Conservation (phyloP, 2,113 vertebrate species). For the Tupaia chinensis region DNA sequence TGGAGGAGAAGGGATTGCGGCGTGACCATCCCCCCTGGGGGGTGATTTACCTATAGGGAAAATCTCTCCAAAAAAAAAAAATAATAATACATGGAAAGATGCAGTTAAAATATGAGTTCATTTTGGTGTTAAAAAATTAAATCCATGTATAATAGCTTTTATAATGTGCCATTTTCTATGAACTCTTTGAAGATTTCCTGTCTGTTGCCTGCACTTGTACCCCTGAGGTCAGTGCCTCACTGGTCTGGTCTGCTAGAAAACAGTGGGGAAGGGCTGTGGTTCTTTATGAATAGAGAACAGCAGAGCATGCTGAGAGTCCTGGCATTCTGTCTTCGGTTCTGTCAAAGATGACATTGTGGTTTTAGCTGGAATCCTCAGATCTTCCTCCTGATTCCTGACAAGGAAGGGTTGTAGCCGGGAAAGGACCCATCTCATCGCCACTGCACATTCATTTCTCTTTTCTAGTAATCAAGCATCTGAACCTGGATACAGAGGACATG, state of each 20-base stretch:
- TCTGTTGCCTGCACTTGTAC: neutral
- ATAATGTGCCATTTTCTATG: too few relatives aligned
- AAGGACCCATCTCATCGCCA: neutral
- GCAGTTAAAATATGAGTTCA: too few relatives aligned
- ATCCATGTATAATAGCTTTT: too few relatives aligned
- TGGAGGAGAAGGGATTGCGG: too few relatives aligned
- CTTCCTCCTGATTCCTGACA: neutral
- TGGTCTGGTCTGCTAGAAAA: neutral
- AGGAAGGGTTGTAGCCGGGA: neutral
- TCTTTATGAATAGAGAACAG: neutral
- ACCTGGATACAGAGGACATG: neutral
- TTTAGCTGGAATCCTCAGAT: neutral
- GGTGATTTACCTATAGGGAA: too few relatives aligned
- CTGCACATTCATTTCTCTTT: neutral
- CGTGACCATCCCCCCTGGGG: too few relatives aligned
- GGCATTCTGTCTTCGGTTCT: neutral
- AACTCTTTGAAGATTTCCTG: too few relatives aligned
- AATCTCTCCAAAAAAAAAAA: too few relatives aligned
- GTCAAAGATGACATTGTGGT: neutral
- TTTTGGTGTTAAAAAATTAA: too few relatives aligned
- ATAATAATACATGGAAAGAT: too few relatives aligned
- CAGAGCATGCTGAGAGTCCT: neutral
- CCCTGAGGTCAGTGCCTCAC: neutral
- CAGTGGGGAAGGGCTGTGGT: neutral
- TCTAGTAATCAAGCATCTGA: neutral